Evolutionary conservation across 35 echinoderm and acorn worm species (phyloP).

Genomic region (Patiria miniata): DNA sequence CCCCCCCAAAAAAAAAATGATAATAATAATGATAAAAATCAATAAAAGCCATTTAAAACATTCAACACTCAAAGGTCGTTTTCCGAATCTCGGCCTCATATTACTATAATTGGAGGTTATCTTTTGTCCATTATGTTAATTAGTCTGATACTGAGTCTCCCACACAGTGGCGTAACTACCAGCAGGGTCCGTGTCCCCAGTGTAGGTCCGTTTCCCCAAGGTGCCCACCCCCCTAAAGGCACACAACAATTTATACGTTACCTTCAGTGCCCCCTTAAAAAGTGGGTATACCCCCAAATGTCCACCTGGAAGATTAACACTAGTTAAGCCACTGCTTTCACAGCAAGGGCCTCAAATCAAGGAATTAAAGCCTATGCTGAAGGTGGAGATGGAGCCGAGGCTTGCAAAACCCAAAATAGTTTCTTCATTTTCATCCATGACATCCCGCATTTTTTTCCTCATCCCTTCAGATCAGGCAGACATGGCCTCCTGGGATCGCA

Average conservation of each 20-base stretch:
- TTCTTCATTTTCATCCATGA: not conserved
- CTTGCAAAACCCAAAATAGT: not conserved
- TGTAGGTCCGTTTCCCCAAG: too few species aligned
- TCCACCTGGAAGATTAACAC: too few species aligned
- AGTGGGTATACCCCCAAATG: too few species aligned
- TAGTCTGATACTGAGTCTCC: not conserved
- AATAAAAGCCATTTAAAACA: not conserved
- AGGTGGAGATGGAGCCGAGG: not conserved
- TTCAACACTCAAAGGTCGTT: not conserved
- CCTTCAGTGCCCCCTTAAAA: too few species aligned
- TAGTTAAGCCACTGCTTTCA: not conserved
- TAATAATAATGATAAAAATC: not conserved
- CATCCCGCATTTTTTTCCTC: not conserved
- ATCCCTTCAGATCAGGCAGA: constrained; percentile 37
- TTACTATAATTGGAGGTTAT: not conserved
- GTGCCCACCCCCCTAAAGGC: too few species aligned
- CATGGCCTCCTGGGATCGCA: constrained; percentile 28
- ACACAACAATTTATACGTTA: too few species aligned
- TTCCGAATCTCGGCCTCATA: not conserved
- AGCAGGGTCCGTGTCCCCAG: not conserved
- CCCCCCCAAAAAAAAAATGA: too few species aligned
- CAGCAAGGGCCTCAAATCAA: not conserved
- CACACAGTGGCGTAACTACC: not conserved
- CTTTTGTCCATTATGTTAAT: not conserved
- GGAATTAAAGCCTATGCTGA: not conserved